Base-by-base conservation (phyloP, 2,797 vertebrate genomes). In the Ibycter americanus region DNA sequence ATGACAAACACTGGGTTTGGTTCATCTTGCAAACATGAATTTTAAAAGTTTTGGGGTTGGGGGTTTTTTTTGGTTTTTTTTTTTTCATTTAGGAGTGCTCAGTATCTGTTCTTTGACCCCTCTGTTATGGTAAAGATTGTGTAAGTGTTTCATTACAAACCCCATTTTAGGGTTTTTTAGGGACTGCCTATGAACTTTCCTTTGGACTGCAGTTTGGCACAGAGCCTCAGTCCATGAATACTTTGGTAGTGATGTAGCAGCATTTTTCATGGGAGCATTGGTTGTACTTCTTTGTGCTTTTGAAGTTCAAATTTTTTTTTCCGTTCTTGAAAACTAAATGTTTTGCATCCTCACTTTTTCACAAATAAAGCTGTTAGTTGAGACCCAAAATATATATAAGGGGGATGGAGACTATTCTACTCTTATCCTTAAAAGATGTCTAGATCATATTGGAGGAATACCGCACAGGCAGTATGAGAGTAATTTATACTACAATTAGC, bases 121-220 rank as follows among this genome's bases (percentile, higher is more conserved):
- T 94, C 38, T 93, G 49, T 90, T 92, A 76, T 31, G 63, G 77
- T 96, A 94, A 92, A 92, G 91, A 82, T 55, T 81, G 83, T 95
- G 90, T 81, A 68, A 81, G 11, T 79, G 93, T 96, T 91, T 95
- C 54, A 26, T 96, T 95, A 76, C 80, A 93, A 95, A 97, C 68
- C 91, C 89, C 77, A 86, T 89, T 96, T 96, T 61, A 95, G 68
- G 94, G 93, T 88, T 87, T 96, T 89, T 87, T 94, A 91, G 87
- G 77, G 82, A 55, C 90, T 88, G 55, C 72, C 56, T 91, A 8
- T 68, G 59, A 86, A 58, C 68, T 71, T 68, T 54, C 52, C 58
- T 74, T 79, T 54, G 88, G 87, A 78, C 76, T 92, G 72, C 68
- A 76, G 65, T 88, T 93, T 72, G 90, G 87, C 87, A 68, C 56